Base-by-base conservation (phyloP, 2,888 invertebrate species). In the Drosophila conformis region DNA sequence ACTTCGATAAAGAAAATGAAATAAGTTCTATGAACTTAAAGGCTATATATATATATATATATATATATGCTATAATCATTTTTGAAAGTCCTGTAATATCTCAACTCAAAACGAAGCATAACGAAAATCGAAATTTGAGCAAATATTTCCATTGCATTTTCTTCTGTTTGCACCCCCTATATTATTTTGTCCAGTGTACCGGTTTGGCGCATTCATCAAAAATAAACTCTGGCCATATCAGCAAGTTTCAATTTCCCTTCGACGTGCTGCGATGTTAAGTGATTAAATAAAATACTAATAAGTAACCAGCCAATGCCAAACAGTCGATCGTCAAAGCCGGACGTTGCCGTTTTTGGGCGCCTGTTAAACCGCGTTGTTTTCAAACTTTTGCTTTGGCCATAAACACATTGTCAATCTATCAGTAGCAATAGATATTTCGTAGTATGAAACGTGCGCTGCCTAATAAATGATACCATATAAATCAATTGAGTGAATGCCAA, bases 401-500 rank as follows among this genome's bases (percentile, higher is more conserved):
- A 86, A 86, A 86, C 89, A 86, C 81, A 86, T 86, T 90, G 89
- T 83, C 87, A 66, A 78, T 78, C 76, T 73, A 69, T 65, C 76
- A 65, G 70, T 67, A 56, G 57, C 27, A 60, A 53, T 66, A 67
- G 67, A 64, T 46, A 63, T 70, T 49, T 71, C 27, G 54, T 46
- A 29, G 54, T 61, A 70, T 57, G 59, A 57, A 69, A 60, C 60
- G 66, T 33, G 48, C n/a, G 78, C 69, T 78, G 78, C 78, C 84
- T 84, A 87, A 89, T 87, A 89, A 87, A 87, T 90, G 87, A 82
- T 82, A 78, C 51, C 78, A 53, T 71, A 87, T 87, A 90, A 87
- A 89, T 87, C 87, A 87, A 87, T 90, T 90, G 85, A 89, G 80
- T 84, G 68, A 70, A 81, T 82, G 90, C 85, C 90, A 90, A 87